Percentiles rank a stretch among this genome's conserved stretches.
Conservation (phyloP, 2,888 invertebrate species). For the Periphyllus acericola region DNA sequence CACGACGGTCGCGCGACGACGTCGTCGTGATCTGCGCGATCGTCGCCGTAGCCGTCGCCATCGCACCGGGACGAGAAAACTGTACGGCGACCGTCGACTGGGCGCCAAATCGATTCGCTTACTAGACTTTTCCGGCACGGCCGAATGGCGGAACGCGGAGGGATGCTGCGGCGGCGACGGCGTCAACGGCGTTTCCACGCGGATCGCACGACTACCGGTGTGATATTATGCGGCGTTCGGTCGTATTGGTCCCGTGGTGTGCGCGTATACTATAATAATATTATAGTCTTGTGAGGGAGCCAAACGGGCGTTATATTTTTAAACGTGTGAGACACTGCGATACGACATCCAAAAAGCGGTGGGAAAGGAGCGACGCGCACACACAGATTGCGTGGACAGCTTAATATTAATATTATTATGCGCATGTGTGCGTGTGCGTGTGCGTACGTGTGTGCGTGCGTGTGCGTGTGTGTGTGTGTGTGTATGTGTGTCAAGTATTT, state of each 20-base stretch:
- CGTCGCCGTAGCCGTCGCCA: too few species aligned
- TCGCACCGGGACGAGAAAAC: too few species aligned
- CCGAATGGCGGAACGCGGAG: not conserved
- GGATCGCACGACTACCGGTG: slow-evolving; percentile 46
- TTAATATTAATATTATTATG: slow-evolving; percentile 43
- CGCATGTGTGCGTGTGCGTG: too few species aligned
- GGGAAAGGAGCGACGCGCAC: slow-evolving; percentile 39
- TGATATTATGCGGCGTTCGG: slow-evolving; percentile 12
- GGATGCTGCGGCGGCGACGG: not conserved
- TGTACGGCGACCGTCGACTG: too few species aligned
- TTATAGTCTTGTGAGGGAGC: slow-evolving; percentile 38
- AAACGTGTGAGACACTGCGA: slow-evolving; percentile 49
- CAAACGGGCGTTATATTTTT: slow-evolving; percentile 59
- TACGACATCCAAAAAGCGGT: slow-evolving; percentile 46
- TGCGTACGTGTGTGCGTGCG: too few species aligned
- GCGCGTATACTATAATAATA: too few species aligned
- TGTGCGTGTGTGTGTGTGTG: too few species aligned
- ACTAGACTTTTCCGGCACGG: not conserved
- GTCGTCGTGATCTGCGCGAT: too few species aligned
- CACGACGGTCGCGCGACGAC: too few species aligned
- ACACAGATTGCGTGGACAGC: slow-evolving; percentile 53
- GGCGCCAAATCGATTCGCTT: too few species aligned
- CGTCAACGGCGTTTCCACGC: slow-evolving; percentile 30
- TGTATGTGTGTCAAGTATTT: too few species aligned
- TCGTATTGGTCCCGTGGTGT: not conserved